Percentiles rank a stretch among this genome's conserved stretches.
phyloP scores from a whole-genome alignment of 2,797 vertebrate genomes.

The Liasis olivaceus region DNA sequence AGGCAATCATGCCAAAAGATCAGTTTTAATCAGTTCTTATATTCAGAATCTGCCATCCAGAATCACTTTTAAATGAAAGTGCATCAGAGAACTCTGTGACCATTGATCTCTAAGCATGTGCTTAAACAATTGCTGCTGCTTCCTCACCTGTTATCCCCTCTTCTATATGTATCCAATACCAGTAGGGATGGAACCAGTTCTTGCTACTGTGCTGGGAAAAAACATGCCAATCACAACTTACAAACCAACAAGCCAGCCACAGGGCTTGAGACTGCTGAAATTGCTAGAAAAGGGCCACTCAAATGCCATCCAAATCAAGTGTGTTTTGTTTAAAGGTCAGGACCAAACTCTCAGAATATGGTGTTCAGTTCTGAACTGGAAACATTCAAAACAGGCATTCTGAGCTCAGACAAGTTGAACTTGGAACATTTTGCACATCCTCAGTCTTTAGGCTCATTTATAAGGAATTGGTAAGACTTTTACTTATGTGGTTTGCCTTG shows the following conservation, averaged over 20 bases:
- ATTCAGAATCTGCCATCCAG: background rate
- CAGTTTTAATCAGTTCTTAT: background rate
- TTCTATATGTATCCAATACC: background rate
- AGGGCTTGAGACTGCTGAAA: background rate
- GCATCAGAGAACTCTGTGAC: background rate
- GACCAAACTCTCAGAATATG: background rate
- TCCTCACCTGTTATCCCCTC: background rate
- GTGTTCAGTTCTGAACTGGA: background rate
- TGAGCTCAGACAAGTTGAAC: background rate
- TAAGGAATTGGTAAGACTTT: background rate
- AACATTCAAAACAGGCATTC: background rate
- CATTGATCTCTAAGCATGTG: background rate
- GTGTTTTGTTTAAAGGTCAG: background rate
- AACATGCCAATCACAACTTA: background rate
- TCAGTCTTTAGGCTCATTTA: background rate
- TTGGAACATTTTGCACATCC: background rate
- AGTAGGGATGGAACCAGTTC: background rate
- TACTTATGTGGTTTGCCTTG: background rate
- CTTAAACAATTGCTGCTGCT: background rate
- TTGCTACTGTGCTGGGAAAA: background rate
- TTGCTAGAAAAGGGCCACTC: background rate
- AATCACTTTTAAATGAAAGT: background rate
- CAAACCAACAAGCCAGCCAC: background rate
- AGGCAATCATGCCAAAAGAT: background rate
- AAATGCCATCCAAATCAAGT: background rate